phyloP scores from a whole-genome alignment of 1,140 invertebrate genomes.

The Drosophila pallidifrons region DNA sequence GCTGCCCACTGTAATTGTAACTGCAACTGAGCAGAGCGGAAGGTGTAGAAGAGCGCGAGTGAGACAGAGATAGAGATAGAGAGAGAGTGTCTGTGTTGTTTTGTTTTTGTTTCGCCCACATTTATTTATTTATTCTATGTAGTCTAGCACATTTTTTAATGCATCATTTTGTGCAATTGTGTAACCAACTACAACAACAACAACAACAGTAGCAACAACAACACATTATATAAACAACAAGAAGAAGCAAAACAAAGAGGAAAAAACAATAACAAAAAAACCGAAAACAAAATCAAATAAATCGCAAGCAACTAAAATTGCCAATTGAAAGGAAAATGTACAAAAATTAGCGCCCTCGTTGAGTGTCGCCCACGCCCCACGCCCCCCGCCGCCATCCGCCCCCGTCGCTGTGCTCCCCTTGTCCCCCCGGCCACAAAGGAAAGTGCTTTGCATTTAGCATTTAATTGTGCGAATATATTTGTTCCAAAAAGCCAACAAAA shows the following conservation, averaged over 20 bases:
- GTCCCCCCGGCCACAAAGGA: background rate
- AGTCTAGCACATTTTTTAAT: slow-evolving; percentile 1
- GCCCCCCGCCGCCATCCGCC: background rate
- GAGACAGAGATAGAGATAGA: background rate
- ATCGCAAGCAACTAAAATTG: slow-evolving; percentile 30
- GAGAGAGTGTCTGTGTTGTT: background rate
- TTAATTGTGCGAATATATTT: slow-evolving; percentile 69
- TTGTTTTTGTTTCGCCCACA: slow-evolving; percentile 7
- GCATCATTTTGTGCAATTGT: slow-evolving; percentile 42
- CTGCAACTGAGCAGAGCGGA: slow-evolving; percentile 16
- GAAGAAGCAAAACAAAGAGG: slow-evolving; percentile 17
- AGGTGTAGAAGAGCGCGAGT: background rate
- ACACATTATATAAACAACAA: slow-evolving; percentile 46
- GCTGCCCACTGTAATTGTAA: slow-evolving; percentile 16
- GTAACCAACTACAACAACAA: slow-evolving; percentile 34
- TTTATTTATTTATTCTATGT: slow-evolving; percentile 7
- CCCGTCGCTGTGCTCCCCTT: background rate
- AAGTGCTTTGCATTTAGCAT: slow-evolving; percentile 55
- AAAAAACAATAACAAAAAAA: slow-evolving; percentile 15
- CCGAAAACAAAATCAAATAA: slow-evolving; percentile 10
- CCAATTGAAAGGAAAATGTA: slow-evolving; percentile 54
- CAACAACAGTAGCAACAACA: slow-evolving; percentile 30
- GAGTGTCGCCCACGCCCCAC: slow-evolving; percentile 1
- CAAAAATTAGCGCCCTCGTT: slow-evolving; percentile 48
- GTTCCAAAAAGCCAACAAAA: slow-evolving; percentile 31